Conservation (phyloP, 2,888 invertebrate genomes). For the Actias luna region DNA sequence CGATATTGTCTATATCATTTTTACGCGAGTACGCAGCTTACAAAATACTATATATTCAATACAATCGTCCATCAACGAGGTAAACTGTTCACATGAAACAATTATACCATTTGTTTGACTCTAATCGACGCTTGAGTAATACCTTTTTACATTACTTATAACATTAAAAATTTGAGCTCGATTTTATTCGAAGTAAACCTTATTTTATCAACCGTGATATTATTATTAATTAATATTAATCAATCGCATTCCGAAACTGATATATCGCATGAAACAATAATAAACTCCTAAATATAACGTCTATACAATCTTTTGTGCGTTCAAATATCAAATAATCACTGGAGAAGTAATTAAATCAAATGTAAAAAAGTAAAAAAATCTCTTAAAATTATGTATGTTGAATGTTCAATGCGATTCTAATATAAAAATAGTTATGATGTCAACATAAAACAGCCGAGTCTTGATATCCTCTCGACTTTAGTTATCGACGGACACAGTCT, state of each 20-base stretch:
- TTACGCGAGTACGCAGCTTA: conserved; percentile 79
- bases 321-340: conserved; percentile 72
- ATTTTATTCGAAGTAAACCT: conserved; percentile 76
- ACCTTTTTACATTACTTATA: conserved; percentile 68
- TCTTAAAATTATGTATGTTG: conserved; percentile 60
- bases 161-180: conserved; percentile 77
- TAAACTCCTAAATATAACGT: conserved; percentile 50
- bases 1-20: conserved; percentile 81
- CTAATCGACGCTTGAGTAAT: conserved; percentile 69
- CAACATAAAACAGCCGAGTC: conserved; percentile 58
- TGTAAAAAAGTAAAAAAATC: conserved; percentile 34
- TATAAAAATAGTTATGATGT: conserved; percentile 75
- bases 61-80: conserved; percentile 72
- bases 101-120: conserved; percentile 50
- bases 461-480: conserved; percentile 54
- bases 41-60: conserved; percentile 76
- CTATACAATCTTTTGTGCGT: conserved; percentile 79
- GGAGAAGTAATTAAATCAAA: conserved; percentile 51
- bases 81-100: conserved; percentile 72
- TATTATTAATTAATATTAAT: conserved; percentile 41
- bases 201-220: conserved; percentile 53
- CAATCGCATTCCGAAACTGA: conserved; percentile 45
- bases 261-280: conserved; percentile 57
- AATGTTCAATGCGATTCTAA: conserved; percentile 63
- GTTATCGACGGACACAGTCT: conserved; percentile 74